Evolutionary conservation across 2,888 invertebrate species (phyloP), one percentile per base, ranked within the genome.

Genomic region (Gasteruption jaculator): DNA sequence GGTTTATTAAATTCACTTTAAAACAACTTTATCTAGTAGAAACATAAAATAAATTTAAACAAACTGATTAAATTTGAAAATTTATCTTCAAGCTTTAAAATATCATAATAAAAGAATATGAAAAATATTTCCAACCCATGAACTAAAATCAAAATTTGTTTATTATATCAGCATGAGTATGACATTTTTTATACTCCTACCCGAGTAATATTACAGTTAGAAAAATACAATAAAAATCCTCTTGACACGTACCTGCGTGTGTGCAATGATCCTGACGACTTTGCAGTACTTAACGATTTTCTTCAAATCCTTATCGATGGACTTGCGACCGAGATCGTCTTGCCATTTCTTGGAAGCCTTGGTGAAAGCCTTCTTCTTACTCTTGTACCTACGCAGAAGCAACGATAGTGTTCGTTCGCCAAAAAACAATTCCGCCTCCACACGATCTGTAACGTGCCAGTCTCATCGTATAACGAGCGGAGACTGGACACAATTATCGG

Each of bases 291-390:
- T 94, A 72, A 93, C 82, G 81, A 99, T 95, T 74, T 95, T 96
- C 75, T 86, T 87, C 71, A 99, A 87, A 69, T 99, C 95, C 57
- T 88, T 86, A 62, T 96, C 95, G 72, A 99, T 96, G 52, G 92
- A 90, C 75, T 94, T 92, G 73, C 91, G 90, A 45, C 99, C 99
- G 57, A 90, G 81, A 63, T 92, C 91, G 78, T 97, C 97, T 62
- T 90, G 87, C 97, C 99, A 99, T 74, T 97, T 99, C 79, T 96
- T 96, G 71, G 91, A 87, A 49, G 92, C 83, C 76, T 97, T 97
- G 56, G 93, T 91, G 77, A 97, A 99, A 52, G 99, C 99, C 92
- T 96, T 97, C 91, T 96, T 99, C 86, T 99, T 95, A 75, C 93
- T 92, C 77, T 93, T 91, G 80, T 94, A 96, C 99, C 99, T 99